A percentile compares a stretch with the other conserved stretches of the same genome.
Conservation (phyloP, 2,113 vertebrate species). For the Jacana jacana region DNA sequence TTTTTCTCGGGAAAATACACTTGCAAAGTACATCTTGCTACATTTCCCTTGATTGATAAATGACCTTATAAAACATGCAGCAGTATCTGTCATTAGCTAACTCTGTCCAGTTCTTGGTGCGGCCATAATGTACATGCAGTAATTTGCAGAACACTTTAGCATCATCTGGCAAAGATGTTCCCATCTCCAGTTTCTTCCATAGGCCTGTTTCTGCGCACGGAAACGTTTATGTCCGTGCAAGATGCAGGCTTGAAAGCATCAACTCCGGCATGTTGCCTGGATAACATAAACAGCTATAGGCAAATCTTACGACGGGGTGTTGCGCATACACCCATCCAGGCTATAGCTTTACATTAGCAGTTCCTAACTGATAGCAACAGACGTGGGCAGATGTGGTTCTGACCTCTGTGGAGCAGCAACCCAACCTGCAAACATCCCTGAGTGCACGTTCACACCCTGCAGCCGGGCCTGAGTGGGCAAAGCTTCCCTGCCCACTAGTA, state of each 20-base stretch:
- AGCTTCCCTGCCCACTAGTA: background rate
- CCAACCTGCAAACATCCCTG: background rate
- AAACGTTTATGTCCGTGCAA: background rate
- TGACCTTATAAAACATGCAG: background rate
- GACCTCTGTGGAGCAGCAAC: background rate
- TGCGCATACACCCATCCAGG: background rate
- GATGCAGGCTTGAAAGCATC: background rate
- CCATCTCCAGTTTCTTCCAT: background rate
- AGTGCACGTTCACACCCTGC: rapidly evolving
- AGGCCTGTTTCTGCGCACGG: background rate
- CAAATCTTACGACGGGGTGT: background rate
- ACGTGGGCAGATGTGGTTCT: rapidly evolving
- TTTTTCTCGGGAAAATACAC: slow-evolving; percentile 11
- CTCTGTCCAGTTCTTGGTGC: background rate
- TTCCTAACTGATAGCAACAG: background rate
- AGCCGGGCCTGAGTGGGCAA: background rate
- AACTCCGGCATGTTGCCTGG: background rate
- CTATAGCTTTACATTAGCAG: background rate
- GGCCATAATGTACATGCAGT: background rate
- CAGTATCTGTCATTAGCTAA: background rate
- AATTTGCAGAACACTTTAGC: background rate
- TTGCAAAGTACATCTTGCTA: background rate
- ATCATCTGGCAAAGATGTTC: background rate
- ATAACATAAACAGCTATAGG: background rate
- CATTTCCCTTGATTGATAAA: background rate